Evolutionary conservation across 1,140 invertebrate species (phyloP), one percentile per base, ranked within the genome.

Genomic region (Drosophila malerkotliana): DNA sequence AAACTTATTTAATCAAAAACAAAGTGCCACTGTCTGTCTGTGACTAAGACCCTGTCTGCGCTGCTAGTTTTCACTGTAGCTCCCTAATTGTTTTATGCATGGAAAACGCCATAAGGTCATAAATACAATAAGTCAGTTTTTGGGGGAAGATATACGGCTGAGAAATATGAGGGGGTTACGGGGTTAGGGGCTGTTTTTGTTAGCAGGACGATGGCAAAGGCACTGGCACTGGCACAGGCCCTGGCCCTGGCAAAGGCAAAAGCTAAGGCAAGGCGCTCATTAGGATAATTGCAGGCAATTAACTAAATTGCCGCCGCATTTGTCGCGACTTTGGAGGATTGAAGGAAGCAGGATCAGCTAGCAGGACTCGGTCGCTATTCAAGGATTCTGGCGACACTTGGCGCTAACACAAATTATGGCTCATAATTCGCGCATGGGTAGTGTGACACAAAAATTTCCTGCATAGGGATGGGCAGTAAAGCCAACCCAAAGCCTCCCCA

Each of bases 231-330:
- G 71, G 79, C 79, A 83, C 54, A 62, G 75, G 75, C 58, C 59
- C 37, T 2, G 3, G 34, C 9, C 3, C 7, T 9, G 34, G 34
- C 34, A n/a, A 10, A 2, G 8, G 34, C 9, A 9, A 8, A 4
- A 37, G 34, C 34, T 5, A 62, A 82, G 82, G 83, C 83, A 88
- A 87, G 83, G 83, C 83, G 83, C 83, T 88, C 83, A 88, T 88
- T 88, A 88, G 84, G 84, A 88, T 88, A 88, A 88, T 88, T 88
- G 83, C 83, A 83, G 84, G 83, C 83, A 88, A 88, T 88, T 88
- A 88, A 88, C 83, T 88, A 88, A 88, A 88, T 88, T 88, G 83
- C 83, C 76, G 83, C 79, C 84, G 72, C 83, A 88, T 88, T 88
- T 88, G 83, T 88, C 83, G 83, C 84, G 34, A 83, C 73, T 67